Evolutionary conservation across 1,140 invertebrate species (phyloP), one percentile per base, ranked within the genome.

Genomic region (Schmidtea mediterranea): DNA sequence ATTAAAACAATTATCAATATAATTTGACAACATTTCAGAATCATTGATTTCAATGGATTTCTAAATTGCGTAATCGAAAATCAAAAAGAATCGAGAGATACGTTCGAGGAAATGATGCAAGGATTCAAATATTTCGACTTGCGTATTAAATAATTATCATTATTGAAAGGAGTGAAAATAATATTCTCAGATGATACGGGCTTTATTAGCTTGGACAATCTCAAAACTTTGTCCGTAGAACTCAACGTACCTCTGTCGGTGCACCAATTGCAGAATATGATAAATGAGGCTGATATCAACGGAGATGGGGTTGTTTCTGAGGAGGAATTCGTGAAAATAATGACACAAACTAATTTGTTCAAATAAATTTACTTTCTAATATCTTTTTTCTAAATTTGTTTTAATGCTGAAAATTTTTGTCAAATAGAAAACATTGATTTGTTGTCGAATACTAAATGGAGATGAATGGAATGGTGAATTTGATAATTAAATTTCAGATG

Each of bases 121-220:
- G 62, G 59, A 21, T 65, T 65, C 50, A 53, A 57, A 52, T 55
- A 62, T 55, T 62, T 65, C 56, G 62, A 65, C 53, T 55, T 55
- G 50, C 58, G 61, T 63, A 54, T 56, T 52, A 51, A 39, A 43
- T n/a, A 1, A n/a, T 19, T 19, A 10, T 37, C 26, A 15, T 39
- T 39, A 3, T 39, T 37, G 24, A n/a, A n/a, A n/a, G n/a, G n/a
- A n/a, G n/a, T n/a, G n/a, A n/a, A n/a, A n/a, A n/a, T n/a, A n/a
- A n/a, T n/a, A n/a, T n/a, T 50, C 50, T 40, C 51, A 61, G 58
- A 56, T 39, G 53, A 57, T 24, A 51, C 56, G 16, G 61, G 62
- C 10, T 48, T 54, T 9, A 59, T 65, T 36, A 57, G 59, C 8
- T 13, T 60, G 37, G 57, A 61, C 13, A 59, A 62, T 48, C 49